Evolutionary conservation across 2,888 invertebrate species (phyloP), one percentile per base, ranked within the genome.

Genomic region (Caenorhabditis uteleia): DNA sequence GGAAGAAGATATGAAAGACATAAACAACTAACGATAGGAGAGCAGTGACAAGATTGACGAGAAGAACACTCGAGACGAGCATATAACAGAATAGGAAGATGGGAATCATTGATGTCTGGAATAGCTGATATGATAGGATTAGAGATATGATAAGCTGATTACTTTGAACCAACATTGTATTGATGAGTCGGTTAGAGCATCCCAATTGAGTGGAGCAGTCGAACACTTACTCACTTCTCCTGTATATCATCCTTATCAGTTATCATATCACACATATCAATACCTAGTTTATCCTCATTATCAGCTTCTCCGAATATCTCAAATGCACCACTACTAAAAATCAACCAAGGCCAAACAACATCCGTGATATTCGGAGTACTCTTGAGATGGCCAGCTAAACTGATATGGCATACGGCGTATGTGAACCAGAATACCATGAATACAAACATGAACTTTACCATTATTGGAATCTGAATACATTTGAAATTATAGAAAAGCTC

Each of bases 261-360:
- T 27, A 23, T 8, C 26, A 45, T 12, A 31, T 33, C 40, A 18
- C 1, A 58, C n/a, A n/a, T n/a, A n/a, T n/a, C n/a, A n/a, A n/a
- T n/a, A n/a, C 72, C 73, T 34, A 50, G 21, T 26, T 68, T 65
- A 44, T 68, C 66, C 8, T 73, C 66, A 7, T 73, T 68, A 18
- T 62, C 60, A 3, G 70, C 58, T 48, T 73, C 73, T 44, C 73
- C 73, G 44, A 73, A 73, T 31, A 73, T 73, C 26, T 73, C 73
- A 44, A 73, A 73, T 3, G 70, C 73, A 18, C 73, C 73, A 31
- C 67, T 68, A 34, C 65, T 68, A 46, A 73, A 73, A 43, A 73
- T 44, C 3, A 58, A 47, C 73, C 73, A 73, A 21, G 73, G 69
- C 38, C 69, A 61, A 14, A 54, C 64, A 23, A 55, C 59, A 26